phyloP scores from a whole-genome alignment of 1,140 invertebrate species.

The Aphis gossypii region DNA sequence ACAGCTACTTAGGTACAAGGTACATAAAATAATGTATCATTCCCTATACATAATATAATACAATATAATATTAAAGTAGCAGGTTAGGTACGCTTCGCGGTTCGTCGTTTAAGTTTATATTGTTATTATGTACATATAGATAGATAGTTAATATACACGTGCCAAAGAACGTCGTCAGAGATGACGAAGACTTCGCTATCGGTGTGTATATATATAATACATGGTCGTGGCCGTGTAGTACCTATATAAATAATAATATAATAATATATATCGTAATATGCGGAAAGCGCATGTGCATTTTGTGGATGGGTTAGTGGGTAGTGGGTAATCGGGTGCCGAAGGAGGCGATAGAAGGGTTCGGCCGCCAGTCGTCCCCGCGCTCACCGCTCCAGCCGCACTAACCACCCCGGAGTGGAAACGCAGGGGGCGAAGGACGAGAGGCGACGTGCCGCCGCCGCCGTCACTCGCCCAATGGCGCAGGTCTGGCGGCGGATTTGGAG shows the following conservation, averaged over 20 bases:
- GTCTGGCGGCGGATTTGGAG: neutral
- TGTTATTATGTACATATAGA: no score
- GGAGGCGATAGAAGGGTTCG: neutral
- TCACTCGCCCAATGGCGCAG: conserved; percentile 42
- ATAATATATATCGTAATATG: neutral
- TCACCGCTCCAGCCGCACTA: no score
- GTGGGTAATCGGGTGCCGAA: neutral
- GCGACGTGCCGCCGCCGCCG: neutral
- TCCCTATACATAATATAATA: no score
- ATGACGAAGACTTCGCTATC: no score
- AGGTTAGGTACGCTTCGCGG: no score
- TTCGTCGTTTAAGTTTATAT: no score
- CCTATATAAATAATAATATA: neutral
- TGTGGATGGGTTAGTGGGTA: neutral
- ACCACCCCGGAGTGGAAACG: neutral
- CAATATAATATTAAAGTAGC: no score
- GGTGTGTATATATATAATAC: no score
- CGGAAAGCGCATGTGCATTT: neutral
- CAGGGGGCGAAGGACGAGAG: neutral
- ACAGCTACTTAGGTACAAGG: neutral
- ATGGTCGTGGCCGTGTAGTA: no score
- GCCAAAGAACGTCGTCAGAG: no score
- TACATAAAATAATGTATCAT: neutral
- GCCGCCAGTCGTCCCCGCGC: neutral
- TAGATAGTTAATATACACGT: no score